Base-by-base conservation (phyloP, 1,140 invertebrate species). In the Drosophila obscura region DNA sequence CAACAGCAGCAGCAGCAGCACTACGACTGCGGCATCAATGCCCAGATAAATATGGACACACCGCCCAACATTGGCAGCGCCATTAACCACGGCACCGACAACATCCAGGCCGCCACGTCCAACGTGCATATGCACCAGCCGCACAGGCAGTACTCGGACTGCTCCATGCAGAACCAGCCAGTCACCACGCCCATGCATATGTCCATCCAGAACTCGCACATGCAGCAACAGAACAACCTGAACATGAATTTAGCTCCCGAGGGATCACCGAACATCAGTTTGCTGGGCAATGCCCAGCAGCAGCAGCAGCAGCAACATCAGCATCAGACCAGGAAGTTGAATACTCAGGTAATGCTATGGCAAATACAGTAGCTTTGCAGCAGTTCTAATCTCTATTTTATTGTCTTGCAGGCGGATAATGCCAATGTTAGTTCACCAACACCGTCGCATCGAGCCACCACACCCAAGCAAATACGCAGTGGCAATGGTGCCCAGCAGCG, bases 61-160 rank as follows among this genome's bases (percentile, higher is more conserved):
- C 97, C 97, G 0, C 95, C 96, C 0, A 97, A 96, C 19, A 97
- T 98, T 60, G 95, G 96, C 0, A 96, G 96, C 39, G 96, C 97
- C 90, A 94, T 97, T 82, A 95, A 95, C 13, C 96, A 96, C 51
- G 95, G 95, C 82, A 94, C 95, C 75, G 94, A 95, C 75, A 95
- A 96, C 92, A 85, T 94, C 88, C 35, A 39, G 35, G 93, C 94
- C 77, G 91, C 93, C 45, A 93, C 94, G 7, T 92, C 92, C 2
- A 93, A 92, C 22, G 90, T 91, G 1, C 68, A 93, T 39, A 85
- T 92, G 50, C 92, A 93, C 26, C 94, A 94, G 48, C 93, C 94
- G 80, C 92, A 92, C 39, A 94, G 94, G 35, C 94, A 94, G 90
- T 94, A 93, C 78, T 93, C 93, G 24, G 94, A 95, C 88, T 94